A percentile compares a stretch with the other conserved stretches of the same genome.
These are phyloP conservation scores for Chunga burmeisteri DNA, from an alignment of 2,113 vertebrate genomes.

Conservation along the genomic window DNA sequence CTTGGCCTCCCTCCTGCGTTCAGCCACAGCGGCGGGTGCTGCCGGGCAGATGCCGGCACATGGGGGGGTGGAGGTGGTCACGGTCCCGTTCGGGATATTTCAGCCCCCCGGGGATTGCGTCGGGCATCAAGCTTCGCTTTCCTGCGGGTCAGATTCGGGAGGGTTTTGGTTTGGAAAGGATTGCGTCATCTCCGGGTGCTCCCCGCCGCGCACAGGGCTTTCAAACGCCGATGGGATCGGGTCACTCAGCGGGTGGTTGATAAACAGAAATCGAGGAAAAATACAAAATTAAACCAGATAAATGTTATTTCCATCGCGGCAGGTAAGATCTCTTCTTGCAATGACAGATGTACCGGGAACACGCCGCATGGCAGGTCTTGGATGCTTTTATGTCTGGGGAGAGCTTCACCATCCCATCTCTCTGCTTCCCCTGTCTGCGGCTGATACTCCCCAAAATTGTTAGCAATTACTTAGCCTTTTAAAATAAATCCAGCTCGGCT, in stretches of 20 bases:
- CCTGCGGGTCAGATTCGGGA: fast-evolving
- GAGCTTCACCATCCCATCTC: not conserved
- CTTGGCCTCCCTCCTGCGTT: not conserved
- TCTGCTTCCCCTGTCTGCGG: not conserved
- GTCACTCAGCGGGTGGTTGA: fast-evolving
- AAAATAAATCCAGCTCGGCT: not conserved
- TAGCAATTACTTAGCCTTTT: not conserved
- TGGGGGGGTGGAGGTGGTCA: not conserved
- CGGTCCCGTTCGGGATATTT: fast-evolving
- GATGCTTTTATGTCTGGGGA: not conserved
- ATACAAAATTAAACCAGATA: fast-evolving
- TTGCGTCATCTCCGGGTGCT: fast-evolving
- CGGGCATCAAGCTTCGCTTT: fast-evolving
- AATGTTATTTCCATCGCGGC: fast-evolving
- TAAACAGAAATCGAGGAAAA: not conserved
- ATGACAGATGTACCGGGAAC: fast-evolving
- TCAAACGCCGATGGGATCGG: fast-evolving
- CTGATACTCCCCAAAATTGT: not conserved
- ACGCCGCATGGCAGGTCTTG: fast-evolving
- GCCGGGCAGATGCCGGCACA: fast-evolving
- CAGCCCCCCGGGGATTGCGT: fast-evolving
- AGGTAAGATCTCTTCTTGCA: not conserved
- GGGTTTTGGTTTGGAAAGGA: not conserved
- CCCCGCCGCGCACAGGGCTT: fast-evolving
- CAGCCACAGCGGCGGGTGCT: fast-evolving